Base-by-base conservation (phyloP, 2,888 invertebrate species). In the Metopia argyrocephala region DNA sequence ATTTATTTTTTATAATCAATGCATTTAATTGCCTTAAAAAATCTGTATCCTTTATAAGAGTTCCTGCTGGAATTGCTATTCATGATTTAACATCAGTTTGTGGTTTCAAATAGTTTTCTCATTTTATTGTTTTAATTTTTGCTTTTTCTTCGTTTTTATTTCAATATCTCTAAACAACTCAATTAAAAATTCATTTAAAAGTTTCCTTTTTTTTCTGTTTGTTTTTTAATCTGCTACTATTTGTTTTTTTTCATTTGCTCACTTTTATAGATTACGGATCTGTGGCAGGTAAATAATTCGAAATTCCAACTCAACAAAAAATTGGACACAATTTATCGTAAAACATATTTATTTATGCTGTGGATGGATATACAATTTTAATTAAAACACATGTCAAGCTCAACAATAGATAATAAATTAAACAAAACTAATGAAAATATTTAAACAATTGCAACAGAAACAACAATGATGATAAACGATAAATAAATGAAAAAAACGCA, bases 341-440 rank as follows among this genome's bases (percentile, higher is more conserved):
- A 38, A 3, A 9, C 4, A 12, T 31, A 12, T 15, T 6, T 12
- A 4, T 20, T 45, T 57, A 7, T 50, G 25, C 12, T 52, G 18
- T n/a, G n/a, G n/a, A n/a, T n/a, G 52, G 2, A 12, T 9, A 31
- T 64, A 1, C 2, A 4, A 23, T 74, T 69, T 57, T 64, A 70
- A 65, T 69, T 65, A 52, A 74, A 65, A 70, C 54, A 61, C 54
- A 65, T 75, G 61, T 21, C 65, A 25, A 27, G 23, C 28, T 9
- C 31, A 38, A 65, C 38, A 70, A 57, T 50, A 50, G 9, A 38
- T 38, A 38, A 38, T 38, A 38, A 38, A 38, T 38, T 12, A 12
- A 38, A 12, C 3, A 12, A 38, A 38, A 38, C 15, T 38, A 9
- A 12, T 4, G 15, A 9, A 59, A 61, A 48, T 27, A n/a, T 61